Conservation (phyloP, 2,113 vertebrate genomes). For the Bos javanicus region DNA sequence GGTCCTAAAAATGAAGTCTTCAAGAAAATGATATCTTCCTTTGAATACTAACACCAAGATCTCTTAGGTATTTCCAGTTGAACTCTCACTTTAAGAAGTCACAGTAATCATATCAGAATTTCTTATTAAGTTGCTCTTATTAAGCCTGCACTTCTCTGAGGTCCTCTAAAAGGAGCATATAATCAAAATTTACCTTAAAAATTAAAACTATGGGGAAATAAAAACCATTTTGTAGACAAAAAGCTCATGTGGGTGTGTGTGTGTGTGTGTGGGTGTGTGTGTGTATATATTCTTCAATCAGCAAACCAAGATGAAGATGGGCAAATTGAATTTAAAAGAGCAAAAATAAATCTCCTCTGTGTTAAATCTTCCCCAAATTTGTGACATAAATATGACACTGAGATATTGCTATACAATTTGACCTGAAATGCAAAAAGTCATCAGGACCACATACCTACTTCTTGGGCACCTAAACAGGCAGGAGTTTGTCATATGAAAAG, state of each 20-base stretch:
- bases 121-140: background rate
- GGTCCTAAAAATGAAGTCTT: background rate
- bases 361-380: background rate
- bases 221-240: background rate
- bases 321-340: background rate
- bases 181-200: background rate
- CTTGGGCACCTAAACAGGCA: background rate
- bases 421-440: background rate
- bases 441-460: background rate
- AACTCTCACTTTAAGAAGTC: background rate
- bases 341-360: background rate
- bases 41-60: background rate
- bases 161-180: background rate
- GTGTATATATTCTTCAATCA: background rate
- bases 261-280: background rate
- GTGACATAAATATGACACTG: background rate
- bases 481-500: background rate
- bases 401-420: background rate
- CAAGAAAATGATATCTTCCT: background rate
- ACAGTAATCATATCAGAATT: background rate
- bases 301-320: background rate
- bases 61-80: background rate
- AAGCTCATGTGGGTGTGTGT: rapidly evolving
- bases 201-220: background rate
- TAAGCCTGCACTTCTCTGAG: background rate